Evolutionary conservation across 2,888 invertebrate genomes (phyloP), one percentile per base, ranked within the genome.

Genomic region (Ichneumoninae sp.): DNA sequence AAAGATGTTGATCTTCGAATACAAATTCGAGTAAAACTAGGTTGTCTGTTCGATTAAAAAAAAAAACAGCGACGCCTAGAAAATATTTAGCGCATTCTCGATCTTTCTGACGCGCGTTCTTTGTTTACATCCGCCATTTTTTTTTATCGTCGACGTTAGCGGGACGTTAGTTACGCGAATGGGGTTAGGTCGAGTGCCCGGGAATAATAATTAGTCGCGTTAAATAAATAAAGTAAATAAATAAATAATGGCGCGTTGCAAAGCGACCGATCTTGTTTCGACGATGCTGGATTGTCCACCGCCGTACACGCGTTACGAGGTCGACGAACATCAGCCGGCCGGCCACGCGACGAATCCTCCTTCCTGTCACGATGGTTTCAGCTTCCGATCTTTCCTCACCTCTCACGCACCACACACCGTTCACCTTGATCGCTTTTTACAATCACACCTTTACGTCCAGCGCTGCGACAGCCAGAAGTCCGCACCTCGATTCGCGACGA

Each of bases 211-310:
- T 40, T 33, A 22, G 40, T 69, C n/a, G 19, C 13, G 57, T 66
- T 47, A 16, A 47, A 71, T 50, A 10, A 65, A 72, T 40, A 1
- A 85, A 33, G 60, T 30, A 36, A 3, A 22, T 40, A 10, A 47
- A 71, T 50, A 16, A 69, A 68, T 33, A 33, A 85, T 85, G 85
- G 83, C 86, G 47, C 80, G 86, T 16, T 80, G 81, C 76, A 81
- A 74, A 72, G 77, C 52, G 10, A 65, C 70, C 22, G 36, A 78
- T 19, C n/a, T 82, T 33, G 30, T 2, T 6, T 26, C 78, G 10
- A 52, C 44, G 71, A 84, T 86, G 68, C 36, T 77, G 40, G 81
- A 86, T 26, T 69, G 79, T 80, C 86, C 84, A 40, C 83, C 86
- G 22, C 83, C 87, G 16, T 87, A 87, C 74, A 52, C 79, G 8